phyloP scores from a whole-genome alignment of 2,797 vertebrate genomes.

The Eospalax fontanierii region DNA sequence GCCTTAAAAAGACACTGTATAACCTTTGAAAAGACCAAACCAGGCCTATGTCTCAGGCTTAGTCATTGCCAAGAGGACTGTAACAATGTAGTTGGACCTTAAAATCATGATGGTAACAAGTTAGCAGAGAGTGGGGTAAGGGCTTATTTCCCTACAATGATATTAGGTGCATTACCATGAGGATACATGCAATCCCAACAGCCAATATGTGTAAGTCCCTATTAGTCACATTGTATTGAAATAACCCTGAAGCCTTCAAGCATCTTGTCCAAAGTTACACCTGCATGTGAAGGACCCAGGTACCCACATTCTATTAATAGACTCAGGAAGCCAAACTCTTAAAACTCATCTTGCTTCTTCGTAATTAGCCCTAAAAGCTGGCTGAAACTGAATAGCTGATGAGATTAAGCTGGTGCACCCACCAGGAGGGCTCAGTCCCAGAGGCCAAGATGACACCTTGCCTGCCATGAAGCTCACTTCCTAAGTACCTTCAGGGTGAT shows the following conservation, averaged over 20 bases:
- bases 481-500: neutral
- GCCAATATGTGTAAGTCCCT: neutral
- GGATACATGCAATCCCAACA: neutral
- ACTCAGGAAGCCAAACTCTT: conserved; percentile 12
- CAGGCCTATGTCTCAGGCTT: neutral
- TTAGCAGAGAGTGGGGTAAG: neutral
- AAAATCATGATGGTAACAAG: conserved; percentile 32
- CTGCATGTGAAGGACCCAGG: neutral
- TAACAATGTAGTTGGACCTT: neutral
- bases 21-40: conserved; percentile 36
- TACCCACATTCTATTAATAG: neutral
- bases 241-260: neutral
- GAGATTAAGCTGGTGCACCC: neutral
- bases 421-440: neutral
- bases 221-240: neutral
- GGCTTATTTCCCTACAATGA: neutral
- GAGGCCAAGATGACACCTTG: neutral
- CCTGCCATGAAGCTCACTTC: neutral
- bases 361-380: neutral
- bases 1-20: neutral
- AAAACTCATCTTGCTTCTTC: neutral
- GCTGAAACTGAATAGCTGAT: neutral
- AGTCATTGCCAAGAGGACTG: neutral
- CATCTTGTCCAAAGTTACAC: conserved; percentile 10
- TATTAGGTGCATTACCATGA: neutral